These are phyloP conservation scores for Trichopria drosophilae DNA, from an alignment of 2,888 invertebrate genomes.

Conservation along the genomic window DNA sequence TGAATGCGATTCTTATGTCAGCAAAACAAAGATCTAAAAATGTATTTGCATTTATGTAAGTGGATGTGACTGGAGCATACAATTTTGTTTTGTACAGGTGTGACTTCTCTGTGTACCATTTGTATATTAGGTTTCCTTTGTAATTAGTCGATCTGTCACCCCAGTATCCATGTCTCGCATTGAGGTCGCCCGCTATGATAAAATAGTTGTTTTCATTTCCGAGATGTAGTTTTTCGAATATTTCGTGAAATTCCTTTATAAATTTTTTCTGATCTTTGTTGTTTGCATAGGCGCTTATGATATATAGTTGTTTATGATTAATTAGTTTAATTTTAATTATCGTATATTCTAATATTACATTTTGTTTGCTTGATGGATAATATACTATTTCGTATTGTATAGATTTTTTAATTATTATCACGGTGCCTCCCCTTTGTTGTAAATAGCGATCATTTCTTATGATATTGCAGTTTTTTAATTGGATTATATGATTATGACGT, in stretches of 20 bases:
- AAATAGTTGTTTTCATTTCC: conserved; percentile 14
- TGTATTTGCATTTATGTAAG: conserved; percentile 16
- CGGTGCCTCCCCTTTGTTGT: conserved; percentile 32
- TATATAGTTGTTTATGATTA: conserved; percentile 4
- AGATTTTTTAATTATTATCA: conserved; percentile 21
- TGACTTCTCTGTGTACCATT: conserved; percentile 15
- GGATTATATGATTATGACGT: no score
- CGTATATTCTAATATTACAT: conserved; percentile 20
- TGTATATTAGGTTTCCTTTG: conserved; percentile 11
- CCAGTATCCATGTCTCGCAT: conserved; percentile 22
- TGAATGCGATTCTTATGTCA: conserved; percentile 13
- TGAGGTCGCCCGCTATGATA: conserved; percentile 31
- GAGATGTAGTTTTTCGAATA: conserved; percentile 14
- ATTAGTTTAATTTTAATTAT: conserved; percentile 11
- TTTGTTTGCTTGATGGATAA: not conserved
- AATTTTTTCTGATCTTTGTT: conserved; percentile 23
- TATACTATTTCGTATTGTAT: conserved; percentile 5
- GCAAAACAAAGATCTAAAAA: conserved; percentile 25
- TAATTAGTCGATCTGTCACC: conserved; percentile 1
- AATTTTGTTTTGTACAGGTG: conserved; percentile 1
- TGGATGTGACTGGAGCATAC: conserved; percentile 7
- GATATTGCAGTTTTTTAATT: no score
- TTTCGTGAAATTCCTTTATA: conserved; percentile 21
- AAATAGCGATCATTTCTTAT: no score
- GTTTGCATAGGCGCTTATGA: conserved; percentile 28